phyloP scores from a whole-genome alignment of 2,888 invertebrate genomes.

The Gryllus longicercus region DNA sequence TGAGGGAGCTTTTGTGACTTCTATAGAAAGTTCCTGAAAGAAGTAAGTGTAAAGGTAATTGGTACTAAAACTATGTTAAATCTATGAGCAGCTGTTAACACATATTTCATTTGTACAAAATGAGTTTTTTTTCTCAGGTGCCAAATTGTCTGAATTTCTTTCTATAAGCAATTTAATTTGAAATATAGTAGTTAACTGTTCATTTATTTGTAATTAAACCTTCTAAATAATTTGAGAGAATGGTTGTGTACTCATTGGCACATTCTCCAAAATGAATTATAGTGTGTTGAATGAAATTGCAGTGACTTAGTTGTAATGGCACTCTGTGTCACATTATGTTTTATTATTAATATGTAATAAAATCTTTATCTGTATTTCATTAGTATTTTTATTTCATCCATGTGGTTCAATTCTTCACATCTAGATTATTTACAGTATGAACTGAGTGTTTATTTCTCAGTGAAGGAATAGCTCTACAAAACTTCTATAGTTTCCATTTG shows the following conservation, averaged over 20 bases:
- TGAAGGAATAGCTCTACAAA: no score
- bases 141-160: constrained; percentile 5
- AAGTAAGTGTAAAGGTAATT: not conserved
- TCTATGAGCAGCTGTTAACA: not conserved
- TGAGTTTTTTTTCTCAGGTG: not conserved
- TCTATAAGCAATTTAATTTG: not conserved
- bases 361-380: not conserved
- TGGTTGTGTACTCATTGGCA: not conserved
- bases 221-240: not conserved
- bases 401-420: no score
- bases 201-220: not conserved
- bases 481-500: no score
- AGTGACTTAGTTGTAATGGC: not conserved
- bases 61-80: not conserved
- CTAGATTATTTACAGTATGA: no score
- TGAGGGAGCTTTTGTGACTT: constrained; percentile 5
- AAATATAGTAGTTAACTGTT: not conserved
- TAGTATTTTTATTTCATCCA: no score
- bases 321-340: not conserved
- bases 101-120: constrained; percentile 10
- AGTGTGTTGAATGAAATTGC: not conserved
- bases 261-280: not conserved
- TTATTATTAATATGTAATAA: constrained; percentile 11
- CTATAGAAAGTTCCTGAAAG: constrained; percentile 4
- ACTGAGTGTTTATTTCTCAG: no score